Percentiles rank a stretch among this genome's conserved stretches.
Evolutionary conservation across 2,797 vertebrate species (phyloP).

Genomic region (Carduelis carduelis): DNA sequence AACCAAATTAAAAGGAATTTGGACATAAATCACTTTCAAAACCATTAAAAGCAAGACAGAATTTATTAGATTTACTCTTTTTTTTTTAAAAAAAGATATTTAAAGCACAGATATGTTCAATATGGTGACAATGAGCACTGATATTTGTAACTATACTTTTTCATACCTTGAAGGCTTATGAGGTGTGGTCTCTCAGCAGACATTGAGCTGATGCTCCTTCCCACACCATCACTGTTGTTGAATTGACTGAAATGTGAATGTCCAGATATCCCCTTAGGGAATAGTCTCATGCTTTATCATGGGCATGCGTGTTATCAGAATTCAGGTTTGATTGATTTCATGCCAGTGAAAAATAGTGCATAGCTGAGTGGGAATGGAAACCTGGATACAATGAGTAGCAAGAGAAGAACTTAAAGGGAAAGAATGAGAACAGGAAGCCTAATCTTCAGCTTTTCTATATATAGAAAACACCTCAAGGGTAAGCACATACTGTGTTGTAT

Average conservation of each 20-base stretch:
- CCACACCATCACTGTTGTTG: neutral
- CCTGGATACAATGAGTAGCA: slow-evolving; percentile 7
- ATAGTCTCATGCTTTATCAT: neutral
- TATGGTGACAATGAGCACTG: neutral
- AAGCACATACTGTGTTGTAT: slow-evolving; percentile 44
- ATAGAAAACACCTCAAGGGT: slow-evolving; percentile 53
- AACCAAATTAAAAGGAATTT: neutral
- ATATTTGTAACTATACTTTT: neutral
- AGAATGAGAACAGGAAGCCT: slow-evolving; percentile 11
- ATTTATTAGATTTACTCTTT: neutral
- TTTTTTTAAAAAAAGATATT: neutral
- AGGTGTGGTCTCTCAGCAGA: neutral
- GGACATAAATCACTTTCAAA: neutral
- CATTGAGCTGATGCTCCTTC: neutral
- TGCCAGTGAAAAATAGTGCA: slow-evolving; percentile 15
- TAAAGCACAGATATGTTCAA: neutral
- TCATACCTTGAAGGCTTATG: neutral
- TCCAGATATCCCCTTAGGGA: neutral
- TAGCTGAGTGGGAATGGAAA: neutral
- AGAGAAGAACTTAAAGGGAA: neutral
- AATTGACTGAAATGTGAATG: neutral
- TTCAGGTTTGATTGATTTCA: neutral
- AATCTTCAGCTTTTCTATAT: slow-evolving; percentile 64
- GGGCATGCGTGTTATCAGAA: neutral
- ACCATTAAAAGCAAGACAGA: neutral